A percentile compares a stretch with the other conserved stretches of the same genome.
Conservation (phyloP, 2,888 invertebrate genomes). For the Dioctria linearis region DNA sequence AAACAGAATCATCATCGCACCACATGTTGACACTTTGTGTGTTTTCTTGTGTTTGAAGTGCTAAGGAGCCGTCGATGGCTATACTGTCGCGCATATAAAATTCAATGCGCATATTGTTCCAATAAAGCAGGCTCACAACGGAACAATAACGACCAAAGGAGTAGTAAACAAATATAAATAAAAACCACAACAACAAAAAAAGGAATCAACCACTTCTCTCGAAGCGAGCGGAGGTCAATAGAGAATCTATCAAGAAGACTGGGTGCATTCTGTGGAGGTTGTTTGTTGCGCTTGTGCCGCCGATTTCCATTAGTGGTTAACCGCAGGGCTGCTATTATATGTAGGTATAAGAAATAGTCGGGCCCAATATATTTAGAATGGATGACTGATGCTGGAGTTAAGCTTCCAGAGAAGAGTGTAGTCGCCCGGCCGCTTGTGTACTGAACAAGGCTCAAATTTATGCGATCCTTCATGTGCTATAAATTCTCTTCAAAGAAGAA, state of each 20-base stretch:
- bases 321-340: too few relatives aligned
- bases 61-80: too few relatives aligned
- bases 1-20: neutral
- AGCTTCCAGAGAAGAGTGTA: neutral
- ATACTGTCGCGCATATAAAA: too few relatives aligned
- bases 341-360: neutral
- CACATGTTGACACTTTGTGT: conserved; percentile 20
- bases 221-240: conserved; percentile 1
- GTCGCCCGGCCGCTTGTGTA: neutral
- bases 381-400: neutral
- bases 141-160: too few relatives aligned
- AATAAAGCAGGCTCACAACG: too few relatives aligned
- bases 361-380: neutral
- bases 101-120: too few relatives aligned
- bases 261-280: neutral
- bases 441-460: neutral
- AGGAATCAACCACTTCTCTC: conserved; percentile 7
- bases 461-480: conserved; percentile 2
- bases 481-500: neutral
- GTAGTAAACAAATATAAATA: conserved; percentile 11
- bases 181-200: neutral
- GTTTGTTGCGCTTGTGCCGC: neutral
- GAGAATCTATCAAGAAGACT: neutral
- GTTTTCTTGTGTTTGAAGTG: too few relatives aligned
- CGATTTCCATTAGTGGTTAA: neutral